These are phyloP conservation scores for Muricea muricata DNA, from an alignment of 92 coral and sea anemone species.

Conservation along the genomic window DNA sequence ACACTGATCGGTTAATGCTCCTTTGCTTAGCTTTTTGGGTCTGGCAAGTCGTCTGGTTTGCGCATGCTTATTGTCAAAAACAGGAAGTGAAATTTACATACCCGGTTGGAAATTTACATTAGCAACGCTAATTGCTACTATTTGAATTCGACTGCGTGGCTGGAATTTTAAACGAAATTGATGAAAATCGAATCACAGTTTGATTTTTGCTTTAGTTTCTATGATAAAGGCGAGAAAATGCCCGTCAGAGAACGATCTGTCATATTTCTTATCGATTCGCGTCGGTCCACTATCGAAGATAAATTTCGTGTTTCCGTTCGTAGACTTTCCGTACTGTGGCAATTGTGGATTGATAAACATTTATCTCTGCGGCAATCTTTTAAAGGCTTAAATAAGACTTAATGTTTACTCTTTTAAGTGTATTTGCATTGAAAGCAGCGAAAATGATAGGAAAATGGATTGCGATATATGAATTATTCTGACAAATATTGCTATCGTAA, in stretches of 20 bases:
- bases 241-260: background rate
- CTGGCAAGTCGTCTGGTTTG: background rate
- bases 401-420: background rate
- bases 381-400: background rate
- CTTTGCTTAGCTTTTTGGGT: slow-evolving; percentile 1
- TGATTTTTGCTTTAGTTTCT: too few species aligned
- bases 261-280: background rate
- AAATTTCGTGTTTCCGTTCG: background rate
- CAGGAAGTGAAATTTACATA: slow-evolving; percentile 33
- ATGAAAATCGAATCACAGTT: background rate
- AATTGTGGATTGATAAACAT: background rate
- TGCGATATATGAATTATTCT: background rate
- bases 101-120: background rate
- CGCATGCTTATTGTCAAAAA: background rate
- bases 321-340: background rate
- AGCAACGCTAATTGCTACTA: background rate
- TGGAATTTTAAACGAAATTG: too few species aligned
- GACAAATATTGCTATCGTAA: background rate
- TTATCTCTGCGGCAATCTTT: background rate
- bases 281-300: background rate
- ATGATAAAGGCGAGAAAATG: too few species aligned
- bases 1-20: too few species aligned
- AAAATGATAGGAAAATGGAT: background rate
- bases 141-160: background rate
- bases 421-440: background rate